phyloP scores from a whole-genome alignment of 1,140 invertebrate species.

The Steinernema feltiae region DNA sequence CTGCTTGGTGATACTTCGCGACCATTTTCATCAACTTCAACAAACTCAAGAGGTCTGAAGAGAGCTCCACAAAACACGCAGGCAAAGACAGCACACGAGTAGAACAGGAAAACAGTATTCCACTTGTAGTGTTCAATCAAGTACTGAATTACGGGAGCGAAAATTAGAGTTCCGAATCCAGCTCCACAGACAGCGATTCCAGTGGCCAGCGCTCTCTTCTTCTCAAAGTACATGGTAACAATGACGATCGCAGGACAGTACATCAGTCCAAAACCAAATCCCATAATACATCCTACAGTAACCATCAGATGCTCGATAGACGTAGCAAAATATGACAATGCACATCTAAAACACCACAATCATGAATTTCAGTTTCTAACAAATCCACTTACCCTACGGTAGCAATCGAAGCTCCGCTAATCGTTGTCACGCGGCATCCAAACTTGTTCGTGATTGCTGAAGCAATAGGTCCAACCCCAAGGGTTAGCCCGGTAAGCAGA shows the following conservation, averaged over 20 bases:
- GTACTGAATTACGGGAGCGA: conserved; percentile 60
- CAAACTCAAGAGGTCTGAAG: conserved; percentile 67
- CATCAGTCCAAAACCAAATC: conserved; percentile 76
- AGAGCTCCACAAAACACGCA: conserved; percentile 77
- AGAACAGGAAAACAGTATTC: conserved; percentile 69
- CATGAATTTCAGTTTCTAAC: neutral
- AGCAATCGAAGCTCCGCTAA: conserved; percentile 75
- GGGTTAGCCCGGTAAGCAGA: conserved; percentile 80
- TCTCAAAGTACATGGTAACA: conserved; percentile 87
- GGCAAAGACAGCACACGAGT: conserved; percentile 57
- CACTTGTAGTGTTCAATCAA: conserved; percentile 61
- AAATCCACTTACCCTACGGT: conserved; percentile 62
- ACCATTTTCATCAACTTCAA: conserved; percentile 63
- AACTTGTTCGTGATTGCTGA: conserved; percentile 85
- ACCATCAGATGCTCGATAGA: conserved; percentile 73
- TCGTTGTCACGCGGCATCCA: conserved; percentile 80
- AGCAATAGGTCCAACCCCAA: conserved; percentile 73
- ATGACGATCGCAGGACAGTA: conserved; percentile 84
- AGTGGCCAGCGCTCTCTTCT: conserved; percentile 77
- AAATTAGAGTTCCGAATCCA: conserved; percentile 77
- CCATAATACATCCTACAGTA: conserved; percentile 73
- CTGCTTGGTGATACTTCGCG: conserved; percentile 18
- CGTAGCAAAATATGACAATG: conserved; percentile 46
- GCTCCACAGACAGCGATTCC: conserved; percentile 85
- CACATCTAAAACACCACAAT: conserved; percentile 60